Evolutionary conservation across 2,113 vertebrate genomes (phyloP).

Genomic region (Pangasianodon gigas): DNA sequence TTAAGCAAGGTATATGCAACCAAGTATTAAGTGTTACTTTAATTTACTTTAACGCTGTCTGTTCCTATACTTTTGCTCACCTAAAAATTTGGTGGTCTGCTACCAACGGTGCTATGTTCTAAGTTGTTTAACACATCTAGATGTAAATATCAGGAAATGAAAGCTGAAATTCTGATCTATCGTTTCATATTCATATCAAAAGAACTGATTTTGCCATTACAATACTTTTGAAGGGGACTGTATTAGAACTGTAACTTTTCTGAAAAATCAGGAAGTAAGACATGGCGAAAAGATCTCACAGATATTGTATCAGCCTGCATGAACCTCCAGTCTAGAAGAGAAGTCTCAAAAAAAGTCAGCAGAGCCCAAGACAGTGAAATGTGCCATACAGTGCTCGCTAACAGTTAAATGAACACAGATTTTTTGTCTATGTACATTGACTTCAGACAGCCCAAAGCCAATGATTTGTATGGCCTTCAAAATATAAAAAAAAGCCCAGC

Average conservation of each 20-base stretch:
- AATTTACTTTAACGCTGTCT: too few relatives aligned
- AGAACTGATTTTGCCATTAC: background rate
- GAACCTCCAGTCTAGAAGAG: background rate
- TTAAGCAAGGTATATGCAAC: background rate
- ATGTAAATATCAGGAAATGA: background rate
- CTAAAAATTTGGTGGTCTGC: too few relatives aligned
- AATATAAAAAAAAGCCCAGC: background rate
- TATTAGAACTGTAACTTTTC: conserved; percentile 7
- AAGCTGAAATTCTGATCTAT: background rate
- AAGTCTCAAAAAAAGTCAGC: background rate
- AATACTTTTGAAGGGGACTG: background rate
- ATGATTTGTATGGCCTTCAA: background rate
- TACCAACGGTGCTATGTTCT: too few relatives aligned
- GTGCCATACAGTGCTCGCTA: background rate
- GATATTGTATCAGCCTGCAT: background rate
- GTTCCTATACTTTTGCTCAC: too few relatives aligned
- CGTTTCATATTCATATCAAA: background rate
- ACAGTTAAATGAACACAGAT: background rate
- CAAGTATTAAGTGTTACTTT: background rate
- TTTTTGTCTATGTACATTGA: background rate
- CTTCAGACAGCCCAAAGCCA: background rate
- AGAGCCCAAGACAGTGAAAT: background rate
- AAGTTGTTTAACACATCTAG: background rate
- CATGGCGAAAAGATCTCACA: background rate
- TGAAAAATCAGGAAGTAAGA: conserved; percentile 20